Conservation (phyloP, 2,113 vertebrate genomes). For the Silurus glanis region DNA sequence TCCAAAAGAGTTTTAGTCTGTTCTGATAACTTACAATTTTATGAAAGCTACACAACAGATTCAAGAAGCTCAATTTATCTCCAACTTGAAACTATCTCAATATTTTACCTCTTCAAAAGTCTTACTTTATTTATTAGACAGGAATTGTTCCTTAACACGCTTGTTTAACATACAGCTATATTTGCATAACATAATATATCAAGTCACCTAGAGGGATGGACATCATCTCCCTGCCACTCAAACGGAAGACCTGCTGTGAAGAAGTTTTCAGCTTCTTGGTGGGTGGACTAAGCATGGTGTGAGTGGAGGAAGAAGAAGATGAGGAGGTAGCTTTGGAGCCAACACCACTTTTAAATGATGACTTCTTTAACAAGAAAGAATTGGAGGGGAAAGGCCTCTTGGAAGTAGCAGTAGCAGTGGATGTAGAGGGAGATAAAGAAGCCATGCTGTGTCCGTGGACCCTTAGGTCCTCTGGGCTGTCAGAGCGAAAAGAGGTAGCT, state of each 20-base stretch:
- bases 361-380: constrained; percentile 69
- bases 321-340: constrained; percentile 75
- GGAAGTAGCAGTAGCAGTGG: constrained; percentile 59
- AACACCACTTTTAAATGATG: constrained; percentile 59
- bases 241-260: constrained; percentile 76
- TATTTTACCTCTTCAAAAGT: not conserved
- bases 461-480: constrained; percentile 52
- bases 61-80: not conserved
- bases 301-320: constrained; percentile 52
- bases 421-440: constrained; percentile 65
- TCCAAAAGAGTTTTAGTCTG: not conserved
- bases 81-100: not conserved
- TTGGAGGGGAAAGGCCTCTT: constrained; percentile 57
- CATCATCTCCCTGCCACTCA: constrained; percentile 73
- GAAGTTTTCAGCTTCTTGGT: constrained; percentile 78
- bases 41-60: not conserved
- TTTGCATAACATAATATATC: not conserved
- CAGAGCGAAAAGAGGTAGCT: constrained; percentile 60
- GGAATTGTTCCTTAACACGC: not conserved
- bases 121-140: not conserved
- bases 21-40: not conserved
- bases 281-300: constrained; percentile 68
- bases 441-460: constrained; percentile 58
- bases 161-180: not conserved
- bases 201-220: constrained; percentile 72